Evolutionary conservation across 2,113 vertebrate genomes (phyloP).

Genomic region (Cyphomyrus discorhynchus): DNA sequence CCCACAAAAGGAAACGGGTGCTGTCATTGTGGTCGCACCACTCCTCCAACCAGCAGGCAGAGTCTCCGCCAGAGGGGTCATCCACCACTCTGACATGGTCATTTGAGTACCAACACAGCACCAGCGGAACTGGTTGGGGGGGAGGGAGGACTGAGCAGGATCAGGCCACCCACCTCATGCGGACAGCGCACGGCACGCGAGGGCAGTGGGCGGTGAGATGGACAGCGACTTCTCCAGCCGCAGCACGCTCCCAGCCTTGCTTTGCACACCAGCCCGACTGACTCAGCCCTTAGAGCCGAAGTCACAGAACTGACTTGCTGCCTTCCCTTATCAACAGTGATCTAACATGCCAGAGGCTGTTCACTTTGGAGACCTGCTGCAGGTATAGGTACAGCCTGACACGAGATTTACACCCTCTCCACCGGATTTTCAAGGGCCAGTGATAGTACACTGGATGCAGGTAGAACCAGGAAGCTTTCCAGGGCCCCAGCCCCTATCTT

Average conservation of each 20-base stretch:
- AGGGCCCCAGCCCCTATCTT: conserved; percentile 22
- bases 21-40: not conserved
- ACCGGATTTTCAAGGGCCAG: not conserved
- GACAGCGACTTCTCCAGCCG: not conserved
- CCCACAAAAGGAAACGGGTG: too few species aligned
- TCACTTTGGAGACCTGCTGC: not conserved
- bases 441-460: not conserved
- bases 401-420: not conserved
- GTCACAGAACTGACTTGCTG: conserved; percentile 13
- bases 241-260: not conserved
- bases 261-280: not conserved
- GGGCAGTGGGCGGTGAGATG: not conserved
- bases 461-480: conserved; percentile 6
- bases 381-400: not conserved
- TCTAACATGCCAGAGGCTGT: not conserved
- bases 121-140: not conserved
- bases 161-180: not conserved
- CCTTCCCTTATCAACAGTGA: not conserved
- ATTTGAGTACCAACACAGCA: not conserved
- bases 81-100: not conserved
- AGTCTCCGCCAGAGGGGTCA: not conserved
- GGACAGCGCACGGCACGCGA: not conserved
- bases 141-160: not conserved
- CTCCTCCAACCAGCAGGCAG: not conserved
- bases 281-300: conserved; percentile 19